Conservation (phyloP, 2,113 vertebrate genomes). For the Motacilla tschutschensis region DNA sequence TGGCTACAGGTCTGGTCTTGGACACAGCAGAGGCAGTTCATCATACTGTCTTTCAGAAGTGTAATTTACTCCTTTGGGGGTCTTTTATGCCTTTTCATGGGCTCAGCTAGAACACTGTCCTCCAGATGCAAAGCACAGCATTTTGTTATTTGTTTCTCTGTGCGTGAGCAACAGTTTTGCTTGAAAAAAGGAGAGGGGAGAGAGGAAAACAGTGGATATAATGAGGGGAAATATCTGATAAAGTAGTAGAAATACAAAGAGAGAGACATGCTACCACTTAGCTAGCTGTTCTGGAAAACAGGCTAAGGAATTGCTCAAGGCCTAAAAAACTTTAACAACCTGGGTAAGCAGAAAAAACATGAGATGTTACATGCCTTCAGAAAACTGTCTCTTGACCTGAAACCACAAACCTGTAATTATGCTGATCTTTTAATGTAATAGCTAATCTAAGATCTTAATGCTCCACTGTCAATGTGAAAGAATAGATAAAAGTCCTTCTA, state of each 20-base stretch:
- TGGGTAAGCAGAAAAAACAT: neutral
- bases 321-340: neutral
- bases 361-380: neutral
- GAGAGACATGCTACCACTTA: neutral
- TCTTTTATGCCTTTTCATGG: neutral
- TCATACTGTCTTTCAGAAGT: neutral
- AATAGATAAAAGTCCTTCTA: neutral
- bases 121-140: neutral
- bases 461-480: neutral
- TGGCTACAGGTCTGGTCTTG: neutral
- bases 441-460: neutral
- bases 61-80: neutral
- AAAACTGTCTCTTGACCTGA: neutral
- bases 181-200: neutral
- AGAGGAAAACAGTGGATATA: neutral
- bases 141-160: neutral
- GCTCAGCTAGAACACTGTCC: neutral
- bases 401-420: neutral
- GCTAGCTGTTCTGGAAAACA: neutral
- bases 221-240: neutral
- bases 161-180: neutral
- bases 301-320: neutral
- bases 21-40: neutral
- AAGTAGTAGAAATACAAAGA: neutral
- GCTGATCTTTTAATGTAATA: neutral